phyloP scores from a whole-genome alignment of 2,113 vertebrate species.

The Colinus virginianus region DNA sequence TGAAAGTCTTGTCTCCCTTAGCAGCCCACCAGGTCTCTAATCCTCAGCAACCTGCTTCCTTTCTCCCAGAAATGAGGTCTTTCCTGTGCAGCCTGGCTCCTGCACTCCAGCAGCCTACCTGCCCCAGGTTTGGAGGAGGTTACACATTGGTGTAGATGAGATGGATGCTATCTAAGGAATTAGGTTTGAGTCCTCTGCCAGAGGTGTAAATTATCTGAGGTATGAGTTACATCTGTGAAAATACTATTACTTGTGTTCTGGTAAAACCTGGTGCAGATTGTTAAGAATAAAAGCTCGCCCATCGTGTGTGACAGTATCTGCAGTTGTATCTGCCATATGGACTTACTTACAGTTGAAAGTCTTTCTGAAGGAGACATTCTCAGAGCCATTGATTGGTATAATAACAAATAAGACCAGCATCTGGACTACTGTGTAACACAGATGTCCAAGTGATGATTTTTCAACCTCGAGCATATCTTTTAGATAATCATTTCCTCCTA shows the following conservation, averaged over 20 bases:
- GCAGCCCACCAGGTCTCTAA: not conserved
- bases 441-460: not conserved
- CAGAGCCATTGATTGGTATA: not conserved
- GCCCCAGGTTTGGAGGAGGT: not conserved
- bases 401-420: not conserved
- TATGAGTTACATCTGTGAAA: not conserved
- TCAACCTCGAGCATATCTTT: slow-evolving; percentile 37
- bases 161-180: not conserved
- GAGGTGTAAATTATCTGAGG: not conserved
- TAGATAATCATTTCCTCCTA: slow-evolving; percentile 17
- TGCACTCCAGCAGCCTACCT: not conserved
- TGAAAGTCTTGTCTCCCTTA: slow-evolving; percentile 40
- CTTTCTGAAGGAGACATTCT: not conserved
- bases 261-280: not conserved
- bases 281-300: not conserved
- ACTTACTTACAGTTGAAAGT: not conserved
- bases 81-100: not conserved
- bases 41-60: slow-evolving; percentile 26
- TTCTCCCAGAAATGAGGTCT: slow-evolving; percentile 11
- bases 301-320: not conserved
- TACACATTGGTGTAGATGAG: not conserved
- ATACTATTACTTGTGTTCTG: not conserved
- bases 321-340: not conserved
- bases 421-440: not conserved
- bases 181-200: not conserved